Conservation (phyloP, 1,140 invertebrate species). For the Saccostrea glomerata region DNA sequence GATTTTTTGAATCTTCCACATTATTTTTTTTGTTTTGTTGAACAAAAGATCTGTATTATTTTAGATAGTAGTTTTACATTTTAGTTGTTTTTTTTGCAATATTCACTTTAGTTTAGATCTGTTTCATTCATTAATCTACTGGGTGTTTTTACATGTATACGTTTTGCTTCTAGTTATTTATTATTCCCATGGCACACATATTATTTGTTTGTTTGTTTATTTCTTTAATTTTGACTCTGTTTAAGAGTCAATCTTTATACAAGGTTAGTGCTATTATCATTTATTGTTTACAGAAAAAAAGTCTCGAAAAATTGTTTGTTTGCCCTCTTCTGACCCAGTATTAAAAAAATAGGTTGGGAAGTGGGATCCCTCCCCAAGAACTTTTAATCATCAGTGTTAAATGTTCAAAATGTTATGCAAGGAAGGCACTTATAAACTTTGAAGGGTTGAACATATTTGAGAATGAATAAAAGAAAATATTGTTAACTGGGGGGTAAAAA, state of each 20-base stretch:
- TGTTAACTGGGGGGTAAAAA: too few species aligned
- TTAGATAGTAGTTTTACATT: constrained; percentile 34
- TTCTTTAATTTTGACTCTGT: not conserved
- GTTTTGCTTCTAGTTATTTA: not conserved
- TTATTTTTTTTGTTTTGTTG: constrained; percentile 3
- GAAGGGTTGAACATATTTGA: too few species aligned
- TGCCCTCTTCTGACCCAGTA: too few species aligned
- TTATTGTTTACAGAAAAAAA: not conserved
- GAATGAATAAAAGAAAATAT: too few species aligned
- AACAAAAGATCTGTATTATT: constrained; percentile 32
- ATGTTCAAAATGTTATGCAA: too few species aligned
- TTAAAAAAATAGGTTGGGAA: too few species aligned
- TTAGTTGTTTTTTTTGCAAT: constrained; percentile 17
- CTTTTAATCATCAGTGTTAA: too few species aligned
- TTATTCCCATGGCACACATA: not conserved
- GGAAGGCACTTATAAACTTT: too few species aligned
- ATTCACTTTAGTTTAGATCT: constrained; percentile 28
- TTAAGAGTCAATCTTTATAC: not conserved
- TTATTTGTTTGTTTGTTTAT: not conserved
- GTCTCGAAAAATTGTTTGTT: not conserved
- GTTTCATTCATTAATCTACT: not conserved
- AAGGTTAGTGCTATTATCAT: constrained; percentile 25
- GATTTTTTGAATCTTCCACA: constrained; percentile 7
- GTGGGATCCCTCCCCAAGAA: too few species aligned
- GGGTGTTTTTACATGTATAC: not conserved